Percentiles rank a stretch among this genome's conserved stretches.
phyloP scores from a whole-genome alignment of 2,888 invertebrate genomes.

The Toxonevra muliebris region DNA sequence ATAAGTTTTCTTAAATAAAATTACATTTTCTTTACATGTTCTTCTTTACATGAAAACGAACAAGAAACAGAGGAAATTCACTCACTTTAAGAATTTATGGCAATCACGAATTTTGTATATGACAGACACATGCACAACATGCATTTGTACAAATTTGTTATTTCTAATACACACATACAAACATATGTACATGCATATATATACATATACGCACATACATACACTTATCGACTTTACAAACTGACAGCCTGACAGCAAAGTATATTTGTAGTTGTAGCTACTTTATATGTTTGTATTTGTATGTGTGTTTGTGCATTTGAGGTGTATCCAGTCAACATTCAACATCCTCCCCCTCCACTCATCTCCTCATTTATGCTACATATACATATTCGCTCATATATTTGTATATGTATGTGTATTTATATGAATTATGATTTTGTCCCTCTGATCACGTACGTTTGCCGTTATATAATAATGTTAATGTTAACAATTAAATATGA shows the following conservation, averaged over 20 bases:
- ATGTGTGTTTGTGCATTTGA: neutral
- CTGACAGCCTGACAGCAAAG: slow-evolving; percentile 12
- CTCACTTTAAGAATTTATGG: slow-evolving; percentile 13
- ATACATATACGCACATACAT: neutral
- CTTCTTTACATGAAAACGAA: neutral
- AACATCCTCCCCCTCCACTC: neutral
- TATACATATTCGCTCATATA: too few species aligned
- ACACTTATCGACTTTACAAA: slow-evolving; percentile 13
- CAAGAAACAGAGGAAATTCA: neutral
- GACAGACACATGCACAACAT: slow-evolving; percentile 21
- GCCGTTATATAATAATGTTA: slow-evolving; percentile 37
- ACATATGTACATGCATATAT: neutral
- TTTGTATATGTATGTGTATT: neutral
- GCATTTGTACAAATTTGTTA: slow-evolving; percentile 19
- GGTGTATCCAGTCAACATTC: neutral
- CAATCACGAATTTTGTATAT: slow-evolving; percentile 23
- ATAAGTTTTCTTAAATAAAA: too few species aligned
- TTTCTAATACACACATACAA: slow-evolving; percentile 6
- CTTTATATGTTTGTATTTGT: neutral
- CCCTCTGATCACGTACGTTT: slow-evolving; percentile 49
- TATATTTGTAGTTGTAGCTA: neutral
- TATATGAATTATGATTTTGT: slow-evolving; percentile 48
- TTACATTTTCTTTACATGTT: too few species aligned
- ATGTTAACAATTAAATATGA: slow-evolving; percentile 40
- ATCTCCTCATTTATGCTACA: too few species aligned